Base-by-base conservation (phyloP, 1,140 invertebrate genomes). In the Bombus cullumanus region DNA sequence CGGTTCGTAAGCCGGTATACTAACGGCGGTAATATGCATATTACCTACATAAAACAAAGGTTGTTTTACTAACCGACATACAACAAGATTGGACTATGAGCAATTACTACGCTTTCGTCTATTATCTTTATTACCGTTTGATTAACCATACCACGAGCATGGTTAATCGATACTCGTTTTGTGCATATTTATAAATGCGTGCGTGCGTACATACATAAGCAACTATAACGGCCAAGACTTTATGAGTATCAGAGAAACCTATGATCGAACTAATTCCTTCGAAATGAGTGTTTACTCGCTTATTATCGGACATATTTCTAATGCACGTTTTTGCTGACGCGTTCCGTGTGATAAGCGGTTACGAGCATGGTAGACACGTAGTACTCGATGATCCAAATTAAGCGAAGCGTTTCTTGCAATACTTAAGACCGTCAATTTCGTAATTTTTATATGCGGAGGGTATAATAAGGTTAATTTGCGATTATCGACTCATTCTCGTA, bases 141-240 rank as follows among this genome's bases (percentile, higher is more conserved):
- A 59, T 43, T 53, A 68, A 25, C 25, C 71, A 22, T 64, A 8
- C 2, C 59, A 39, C 62, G 39, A 37, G 18, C 73, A 25, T 34
- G 37, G 86, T 79, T 80, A 85, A 88, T 88, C 86, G 81, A 83
- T 83, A 88, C 39, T 43, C 74, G 37, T 74, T 88, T 72, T 37
- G 18, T 9, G 3, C 53, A 13, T n/a, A n/a, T n/a, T n/a, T 25
- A 25, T 25, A 12, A 5, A 25, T 22, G 22, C 9, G 18, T 37
- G 3, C 6, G 41, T 82, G 34, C 41, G 8, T 86, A 37, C 73
- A 47, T 53, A 34, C n/a, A 25, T 31, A 18, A 81, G 62, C 66
- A 28, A 71, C 31, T 28, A 22, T 62, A 72, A 43, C 37, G 15
- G 15, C 47, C 47, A 18, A 66, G 76, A 31, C 66, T 41, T 62